These are phyloP conservation scores for Diplodus sargus DNA, from an alignment of 2,797 vertebrate species.

Conservation along the genomic window DNA sequence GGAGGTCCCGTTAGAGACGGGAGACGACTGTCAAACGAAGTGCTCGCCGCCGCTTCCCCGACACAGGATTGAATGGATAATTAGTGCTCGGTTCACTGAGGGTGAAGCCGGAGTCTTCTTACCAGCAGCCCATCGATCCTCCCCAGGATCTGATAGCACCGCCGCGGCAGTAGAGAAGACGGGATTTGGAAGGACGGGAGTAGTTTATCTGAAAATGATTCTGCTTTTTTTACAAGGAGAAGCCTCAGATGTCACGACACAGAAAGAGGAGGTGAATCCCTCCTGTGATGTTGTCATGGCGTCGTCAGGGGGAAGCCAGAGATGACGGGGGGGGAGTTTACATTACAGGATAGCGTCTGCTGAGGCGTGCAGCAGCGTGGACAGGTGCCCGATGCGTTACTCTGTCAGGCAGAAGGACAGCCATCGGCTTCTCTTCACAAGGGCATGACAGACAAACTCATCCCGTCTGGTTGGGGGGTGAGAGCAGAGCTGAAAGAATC, in stretches of 20 bases:
- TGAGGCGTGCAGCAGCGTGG: slow-evolving; percentile 11
- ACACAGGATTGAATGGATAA: slow-evolving; percentile 58
- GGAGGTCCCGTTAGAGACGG: slow-evolving; percentile 19
- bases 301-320: slow-evolving; percentile 7
- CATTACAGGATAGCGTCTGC: slow-evolving; percentile 13
- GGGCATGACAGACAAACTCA: slow-evolving; percentile 48
- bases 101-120: slow-evolving; percentile 50
- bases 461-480: slow-evolving; percentile 28
- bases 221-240: slow-evolving; percentile 17
- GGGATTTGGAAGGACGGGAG: slow-evolving; percentile 34
- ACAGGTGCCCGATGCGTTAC: slow-evolving; percentile 23
- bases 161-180: neutral
- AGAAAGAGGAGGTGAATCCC: neutral
- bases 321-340: slow-evolving; percentile 27
- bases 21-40: slow-evolving; percentile 26
- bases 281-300: slow-evolving; percentile 16
- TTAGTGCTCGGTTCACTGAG: slow-evolving; percentile 56
- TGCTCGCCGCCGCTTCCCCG: slow-evolving; percentile 30
- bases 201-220: slow-evolving; percentile 58
- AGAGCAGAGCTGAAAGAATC: slow-evolving; percentile 32
- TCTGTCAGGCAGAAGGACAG: slow-evolving; percentile 38
- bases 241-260: slow-evolving; percentile 11
- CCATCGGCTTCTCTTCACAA: slow-evolving; percentile 38
- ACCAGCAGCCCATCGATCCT: slow-evolving; percentile 60
- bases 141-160: slow-evolving; percentile 49